Percentiles rank a stretch among this genome's conserved stretches.
Conservation (phyloP, 2,888 invertebrate species). For the Ormyrus labotus region DNA sequence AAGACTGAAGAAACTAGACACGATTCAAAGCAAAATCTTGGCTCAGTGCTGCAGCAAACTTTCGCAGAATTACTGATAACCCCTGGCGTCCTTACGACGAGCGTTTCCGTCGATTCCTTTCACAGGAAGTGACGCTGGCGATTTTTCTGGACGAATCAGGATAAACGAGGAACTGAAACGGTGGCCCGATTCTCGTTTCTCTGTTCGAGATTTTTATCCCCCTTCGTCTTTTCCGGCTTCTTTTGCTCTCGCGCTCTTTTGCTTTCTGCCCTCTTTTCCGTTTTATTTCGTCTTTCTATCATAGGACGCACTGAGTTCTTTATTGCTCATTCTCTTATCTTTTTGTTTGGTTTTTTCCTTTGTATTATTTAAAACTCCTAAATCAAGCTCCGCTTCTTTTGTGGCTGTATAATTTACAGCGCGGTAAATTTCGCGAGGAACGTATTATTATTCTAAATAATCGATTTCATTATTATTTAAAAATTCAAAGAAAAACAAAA, state of each 20-base stretch:
- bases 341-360: neutral
- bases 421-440: too few relatives aligned
- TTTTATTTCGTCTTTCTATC: conserved; percentile 14
- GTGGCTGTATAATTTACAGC: neutral
- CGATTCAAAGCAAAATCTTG: conserved; percentile 34
- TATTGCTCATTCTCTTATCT: conserved; percentile 1
- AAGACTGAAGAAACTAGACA: neutral
- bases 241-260: neutral
- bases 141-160: conserved; percentile 52
- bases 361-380: neutral
- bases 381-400: conserved; percentile 5
- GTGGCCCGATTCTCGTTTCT: conserved; percentile 27
- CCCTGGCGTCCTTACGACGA: conserved; percentile 28
- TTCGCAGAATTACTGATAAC: conserved; percentile 45
- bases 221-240: conserved; percentile 40
- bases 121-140: conserved; percentile 59
- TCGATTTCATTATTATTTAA: too few relatives aligned
- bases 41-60: conserved; percentile 44
- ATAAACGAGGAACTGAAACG: neutral
- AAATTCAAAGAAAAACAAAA: too few relatives aligned
- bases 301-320: conserved; percentile 14
- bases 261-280: neutral
- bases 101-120: conserved; percentile 55
- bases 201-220: conserved; percentile 41
- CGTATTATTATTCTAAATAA: too few relatives aligned